Percentiles rank a stretch among this genome's conserved stretches.
Conservation (phyloP, 2,888 invertebrate species). For the Molorchus minor region DNA sequence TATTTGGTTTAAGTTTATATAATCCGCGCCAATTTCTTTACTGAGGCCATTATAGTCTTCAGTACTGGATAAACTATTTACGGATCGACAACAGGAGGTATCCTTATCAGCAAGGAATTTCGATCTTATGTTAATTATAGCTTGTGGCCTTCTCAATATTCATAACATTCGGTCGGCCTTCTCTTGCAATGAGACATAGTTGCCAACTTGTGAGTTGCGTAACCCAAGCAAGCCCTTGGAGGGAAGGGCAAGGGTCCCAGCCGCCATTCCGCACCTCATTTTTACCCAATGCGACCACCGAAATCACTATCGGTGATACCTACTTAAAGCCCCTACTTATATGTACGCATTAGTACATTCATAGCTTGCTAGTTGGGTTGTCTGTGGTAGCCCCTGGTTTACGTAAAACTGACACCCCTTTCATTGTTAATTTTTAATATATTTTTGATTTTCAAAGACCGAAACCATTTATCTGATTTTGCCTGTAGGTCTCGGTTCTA, state of each 20-base stretch:
- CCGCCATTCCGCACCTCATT: conserved; percentile 41
- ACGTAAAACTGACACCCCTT: too few species aligned
- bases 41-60: conserved; percentile 19
- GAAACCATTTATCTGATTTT: too few species aligned
- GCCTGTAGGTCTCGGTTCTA: too few species aligned
- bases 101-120: conserved; percentile 39
- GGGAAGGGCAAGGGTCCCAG: conserved; percentile 20
- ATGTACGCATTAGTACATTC: not conserved
- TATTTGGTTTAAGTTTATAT: too few species aligned
- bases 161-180: conserved; percentile 54
- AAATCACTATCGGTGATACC: too few species aligned
- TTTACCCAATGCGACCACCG: conserved; percentile 44
- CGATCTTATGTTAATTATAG: conserved; percentile 59
- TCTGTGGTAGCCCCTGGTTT: too few species aligned
- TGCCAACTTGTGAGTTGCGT: conserved; percentile 48
- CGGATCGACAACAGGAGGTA: conserved; percentile 29
- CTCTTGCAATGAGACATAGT: conserved; percentile 57
- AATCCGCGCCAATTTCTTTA: too few species aligned
- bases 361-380: too few species aligned
- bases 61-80: conserved; percentile 42
- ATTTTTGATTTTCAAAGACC: too few species aligned
- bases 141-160: conserved; percentile 60
- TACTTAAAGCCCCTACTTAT: too few species aligned
- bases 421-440: too few species aligned
- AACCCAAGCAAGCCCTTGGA: conserved; percentile 13